Evolutionary conservation across 2,888 invertebrate genomes (phyloP), one percentile per base, ranked within the genome.

Genomic region (Caenorhabditis sp.): DNA sequence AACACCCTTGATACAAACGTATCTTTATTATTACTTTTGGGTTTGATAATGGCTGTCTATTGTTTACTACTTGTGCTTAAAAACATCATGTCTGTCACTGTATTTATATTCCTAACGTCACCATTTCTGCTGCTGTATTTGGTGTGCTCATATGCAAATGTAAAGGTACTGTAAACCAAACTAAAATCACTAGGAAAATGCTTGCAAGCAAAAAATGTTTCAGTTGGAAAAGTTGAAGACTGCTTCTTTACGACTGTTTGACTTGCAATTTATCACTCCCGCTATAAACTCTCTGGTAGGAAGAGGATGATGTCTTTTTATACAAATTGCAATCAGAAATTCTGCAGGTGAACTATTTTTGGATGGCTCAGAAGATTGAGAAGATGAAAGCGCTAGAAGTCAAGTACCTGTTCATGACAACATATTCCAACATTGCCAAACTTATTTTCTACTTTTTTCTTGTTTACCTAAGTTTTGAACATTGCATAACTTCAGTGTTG

Each of bases 261-360:
- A 81, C 20, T 67, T 81, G 51, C 81, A 81, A 56, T 81, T 81
- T 47, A 71, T 81, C 56, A 81, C 81, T 55, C 81, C 81, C 24
- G 71, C 70, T 24, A 67, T 72, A 37, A 81, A 71, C 61, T 70
- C 76, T 26, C 22, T 81, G 76, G 81, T 81, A 55, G 32, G 26
- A 70, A 24, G 9, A 61, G n/a, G n/a, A 40, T 40, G 37, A 20
- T 40, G 56, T 24, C 26, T 2, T 60, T 18, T 24, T n/a, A 26
- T 3, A 11, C 5, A 15, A 20, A 40, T 62, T 2, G 20, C 24
- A 32, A n/a, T 50, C 35, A 44, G 18, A 32, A 28, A 9, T 61
- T 67, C 13, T 50, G n/a, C 69, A 80, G 80, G 74, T 80, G 1
- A 65, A 76, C 51, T 81, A 56, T 44, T 81, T 81, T 32, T 81